Conservation (phyloP, 2,797 vertebrate genomes). For the Monodelphis domestica region DNA sequence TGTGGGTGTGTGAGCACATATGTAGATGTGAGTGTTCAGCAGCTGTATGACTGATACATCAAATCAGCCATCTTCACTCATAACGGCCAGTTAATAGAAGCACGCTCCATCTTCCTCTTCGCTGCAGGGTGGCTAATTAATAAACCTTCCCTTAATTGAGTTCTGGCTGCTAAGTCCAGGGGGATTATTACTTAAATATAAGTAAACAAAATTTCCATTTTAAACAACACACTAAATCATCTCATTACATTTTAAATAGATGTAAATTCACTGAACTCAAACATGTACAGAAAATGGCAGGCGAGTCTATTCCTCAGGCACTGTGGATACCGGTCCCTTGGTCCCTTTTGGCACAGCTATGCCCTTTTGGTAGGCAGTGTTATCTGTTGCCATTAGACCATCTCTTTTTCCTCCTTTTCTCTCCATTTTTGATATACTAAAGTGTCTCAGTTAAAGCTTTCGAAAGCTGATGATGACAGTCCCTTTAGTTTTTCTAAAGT, state of each 20-base stretch:
- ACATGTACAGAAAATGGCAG: neutral
- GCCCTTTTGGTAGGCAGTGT: neutral
- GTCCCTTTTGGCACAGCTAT: neutral
- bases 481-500: constrained; percentile 33
- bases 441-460: neutral
- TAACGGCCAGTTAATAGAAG: constrained; percentile 45
- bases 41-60: constrained; percentile 46
- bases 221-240: constrained; percentile 65
- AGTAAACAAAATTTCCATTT: constrained; percentile 78
- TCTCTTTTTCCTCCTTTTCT: neutral
- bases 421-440: neutral
- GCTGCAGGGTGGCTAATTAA: constrained; percentile 80
- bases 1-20: fast-evolving
- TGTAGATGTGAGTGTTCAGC: neutral
- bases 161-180: constrained; percentile 76
- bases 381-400: neutral
- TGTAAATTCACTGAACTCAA: constrained; percentile 64
- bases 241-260: constrained; percentile 61
- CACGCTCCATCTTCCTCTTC: constrained; percentile 61
- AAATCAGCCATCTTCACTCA: constrained; percentile 51
- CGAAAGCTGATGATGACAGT: neutral
- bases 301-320: neutral
- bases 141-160: constrained; percentile 82
- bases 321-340: neutral
- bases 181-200: constrained; percentile 80